Evolutionary conservation across 2,888 invertebrate genomes (phyloP).

Genomic region (Ischnus inquisitorius): DNA sequence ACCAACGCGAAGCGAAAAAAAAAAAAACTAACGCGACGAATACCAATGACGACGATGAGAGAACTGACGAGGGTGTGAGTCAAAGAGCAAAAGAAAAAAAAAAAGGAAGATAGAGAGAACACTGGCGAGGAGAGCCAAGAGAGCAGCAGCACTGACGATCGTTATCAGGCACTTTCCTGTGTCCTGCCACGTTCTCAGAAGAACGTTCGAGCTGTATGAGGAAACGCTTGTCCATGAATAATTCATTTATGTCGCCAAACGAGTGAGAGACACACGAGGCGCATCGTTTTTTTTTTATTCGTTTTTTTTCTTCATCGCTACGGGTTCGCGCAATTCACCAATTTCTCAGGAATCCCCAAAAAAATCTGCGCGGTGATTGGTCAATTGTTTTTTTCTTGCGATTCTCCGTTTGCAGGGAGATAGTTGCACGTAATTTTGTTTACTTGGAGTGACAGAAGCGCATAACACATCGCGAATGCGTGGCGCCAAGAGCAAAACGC

Average conservation of each 20-base stretch:
- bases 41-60: slow-evolving; percentile 66
- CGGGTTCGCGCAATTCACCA: slow-evolving; percentile 49
- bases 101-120: slow-evolving; percentile 48
- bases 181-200: slow-evolving; percentile 85
- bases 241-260: slow-evolving; percentile 83
- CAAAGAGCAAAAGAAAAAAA: slow-evolving; percentile 36
- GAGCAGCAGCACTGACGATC: slow-evolving; percentile 73
- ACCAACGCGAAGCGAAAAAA: slow-evolving; percentile 35
- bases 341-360: slow-evolving; percentile 46
- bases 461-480: slow-evolving; percentile 28
- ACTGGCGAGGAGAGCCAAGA: slow-evolving; percentile 60
- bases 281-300: slow-evolving; percentile 23
- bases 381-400: neutral
- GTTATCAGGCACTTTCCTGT: slow-evolving; percentile 84
- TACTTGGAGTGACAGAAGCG: slow-evolving; percentile 49
- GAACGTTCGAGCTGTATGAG: slow-evolving; percentile 83
- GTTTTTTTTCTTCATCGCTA: slow-evolving; percentile 28
- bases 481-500: slow-evolving; percentile 58
- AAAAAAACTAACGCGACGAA: slow-evolving; percentile 61
- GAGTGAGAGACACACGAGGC: slow-evolving; percentile 69
- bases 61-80: slow-evolving; percentile 46
- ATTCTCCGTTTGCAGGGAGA: slow-evolving; percentile 32
- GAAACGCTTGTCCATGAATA: slow-evolving; percentile 83
- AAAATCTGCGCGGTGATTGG: slow-evolving; percentile 15
- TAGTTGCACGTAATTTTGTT: slow-evolving; percentile 58